Evolutionary conservation across 1,140 invertebrate genomes (phyloP).

Genomic region (Reticulitermes speratus): DNA sequence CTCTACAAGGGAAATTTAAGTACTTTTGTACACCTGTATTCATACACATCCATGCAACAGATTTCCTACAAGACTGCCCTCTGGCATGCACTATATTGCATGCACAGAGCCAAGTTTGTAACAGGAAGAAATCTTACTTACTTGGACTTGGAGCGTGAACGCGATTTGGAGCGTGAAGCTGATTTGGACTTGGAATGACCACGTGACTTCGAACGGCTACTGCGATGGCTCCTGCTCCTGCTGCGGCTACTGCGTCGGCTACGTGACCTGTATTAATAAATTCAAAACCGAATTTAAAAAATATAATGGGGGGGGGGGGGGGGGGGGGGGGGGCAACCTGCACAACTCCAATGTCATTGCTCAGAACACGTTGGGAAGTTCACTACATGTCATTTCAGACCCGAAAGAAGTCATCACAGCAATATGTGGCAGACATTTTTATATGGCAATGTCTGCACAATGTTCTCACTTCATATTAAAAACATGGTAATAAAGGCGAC

Average conservation of each 20-base stretch:
- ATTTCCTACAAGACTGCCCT: slow-evolving; percentile 39
- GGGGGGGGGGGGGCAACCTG: no score
- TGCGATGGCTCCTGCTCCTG: slow-evolving; percentile 58
- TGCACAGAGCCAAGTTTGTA: slow-evolving; percentile 32
- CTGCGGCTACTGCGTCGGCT: slow-evolving; percentile 47
- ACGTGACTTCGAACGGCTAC: slow-evolving; percentile 64
- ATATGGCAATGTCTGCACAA: no score
- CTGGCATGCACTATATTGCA: neutral
- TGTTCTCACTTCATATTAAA: no score
- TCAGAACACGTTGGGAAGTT: slow-evolving; percentile 35
- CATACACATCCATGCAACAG: slow-evolving; percentile 34
- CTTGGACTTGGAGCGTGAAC: slow-evolving; percentile 60
- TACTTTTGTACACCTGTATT: slow-evolving; percentile 24
- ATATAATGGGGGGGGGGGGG: no score
- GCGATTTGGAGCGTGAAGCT: slow-evolving; percentile 66
- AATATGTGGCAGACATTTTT: neutral
- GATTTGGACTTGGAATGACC: slow-evolving; percentile 53
- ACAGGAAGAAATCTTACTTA: slow-evolving; percentile 25
- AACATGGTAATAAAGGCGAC: no score
- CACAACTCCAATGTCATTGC: neutral
- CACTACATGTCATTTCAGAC: slow-evolving; percentile 52
- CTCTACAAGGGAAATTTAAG: neutral
- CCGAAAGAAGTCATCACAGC: slow-evolving; percentile 48
- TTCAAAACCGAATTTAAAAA: neutral
- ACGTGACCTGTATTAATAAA: slow-evolving; percentile 23